A percentile compares a stretch with the other conserved stretches of the same genome.
These are phyloP conservation scores for Rattus norvegicus DNA, from an alignment of 2,113 vertebrate genomes.

Conservation along the genomic window GRCr8 NC_086031.1:74509001-74509500, in stretches of 20 bases:
- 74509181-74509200: not conserved
- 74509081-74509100: accelerated
- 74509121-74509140: not conserved
- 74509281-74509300: not conserved
- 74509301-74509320: too few species aligned
- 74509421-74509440: not conserved
- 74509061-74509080: not conserved
- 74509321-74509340: not conserved
- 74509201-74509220: not conserved
- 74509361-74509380: not conserved
- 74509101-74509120: not conserved
- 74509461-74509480: not conserved
- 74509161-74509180: not conserved
- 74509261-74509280: not conserved
- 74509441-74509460: slow-evolving; percentile 26
- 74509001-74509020: not conserved
- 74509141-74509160: not conserved
- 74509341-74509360: not conserved
- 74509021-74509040: accelerated
- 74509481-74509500: not conserved
- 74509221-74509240: not conserved
- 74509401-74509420: not conserved
- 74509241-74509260: not conserved
- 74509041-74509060: not conserved
- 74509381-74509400: not conserved